Evolutionary conservation across 2,888 invertebrate species (phyloP), one percentile per base, ranked within the genome.

Genomic region (Ophioninae sp.): DNA sequence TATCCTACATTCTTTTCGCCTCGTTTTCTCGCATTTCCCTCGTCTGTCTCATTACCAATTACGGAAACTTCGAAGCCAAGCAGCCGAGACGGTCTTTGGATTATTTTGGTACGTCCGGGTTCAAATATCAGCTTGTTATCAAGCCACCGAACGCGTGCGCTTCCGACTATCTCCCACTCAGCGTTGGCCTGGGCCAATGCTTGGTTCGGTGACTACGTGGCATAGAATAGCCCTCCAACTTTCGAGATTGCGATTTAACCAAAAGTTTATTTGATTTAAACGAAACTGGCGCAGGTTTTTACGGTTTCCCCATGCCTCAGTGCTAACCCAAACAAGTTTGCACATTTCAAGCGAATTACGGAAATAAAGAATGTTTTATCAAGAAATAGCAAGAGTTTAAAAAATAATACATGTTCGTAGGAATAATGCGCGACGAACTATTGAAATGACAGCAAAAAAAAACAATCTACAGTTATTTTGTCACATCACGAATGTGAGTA

Each of bases 1-100:
- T 65, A 10, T 59, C 3, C 39, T 10, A 44, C 64, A 20, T 13
- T 74, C 73, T 67, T 61, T 81, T 51, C 20, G 10, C 51, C 61
- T 56, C 56, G 22, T 69, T 56, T 63, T 63, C n/a, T 56, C 58
- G 41, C 22, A 13, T 17, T 51, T 41, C 22, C 13, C 13, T 51
- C 6, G 17, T 51, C 17, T 10, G 13, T 51, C 17, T 51, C 51
- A 51, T 51, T 51, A 51, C 51, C 51, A 51, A 51, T 51, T 51
- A 17, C 51, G 51, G 17, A 51, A 51, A 51, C 51, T 51, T 17
- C 51, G 51, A 17, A 17, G 17, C 51, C 17, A 17, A 17, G 51
- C 3, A 51, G 51, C 51, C 17, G 51, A 51, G 51, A 51, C 13
- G 17, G 13, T 17, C 44, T 3, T 44, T 44, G 10, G 44, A 44